Base-by-base conservation (phyloP, 2,113 vertebrate genomes). In the Stomatorhinus ivindoensis region DNA sequence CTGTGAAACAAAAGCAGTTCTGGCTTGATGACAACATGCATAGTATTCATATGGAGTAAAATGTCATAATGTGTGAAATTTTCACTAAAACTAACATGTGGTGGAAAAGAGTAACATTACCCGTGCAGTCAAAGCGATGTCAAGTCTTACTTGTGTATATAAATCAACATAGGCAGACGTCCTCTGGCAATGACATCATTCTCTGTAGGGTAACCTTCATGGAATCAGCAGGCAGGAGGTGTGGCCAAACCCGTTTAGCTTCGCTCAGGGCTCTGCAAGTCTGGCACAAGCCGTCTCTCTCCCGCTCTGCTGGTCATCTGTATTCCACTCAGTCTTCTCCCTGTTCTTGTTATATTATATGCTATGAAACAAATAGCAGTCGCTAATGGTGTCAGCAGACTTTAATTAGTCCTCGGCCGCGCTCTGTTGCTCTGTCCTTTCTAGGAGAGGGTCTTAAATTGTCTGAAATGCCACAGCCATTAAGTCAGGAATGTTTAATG, bases 351-450 rank as follows among this genome's bases (percentile, higher is more conserved):
- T 90, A 87, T 82, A 80, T 90, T 90, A 90, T 31, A 90, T 47
- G 61, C 89, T 80, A 90, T 90, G 85, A 90, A 50, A 87, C 89
- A 76, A 90, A 90, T 82, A 84, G 61, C 89, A 80, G 85, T 80
- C 19, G 85, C 89, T 90, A 90, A 90, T 90, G 85, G 65, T 90
- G 89, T 90, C 89, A 55, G 89, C 85, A 35, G 89, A 87, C 89
- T 87, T 90, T 85, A 90, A 90, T 90, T 90, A 90, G 84, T 87
- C 44, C 85, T 73, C 58, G 8, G 61, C 65, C 47, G 87, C n/a
- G 89, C 58, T 55, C 65, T 87, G 85, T 87, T 87, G 85, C 89
- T 44, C 89, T 76, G 27, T 87, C 84, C 65, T 87, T 90, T 76
- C 47, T 51, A 6, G 24, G 89, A 90, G 65, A 87, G 89, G 89